These are phyloP conservation scores for Biston stratarius DNA, from an alignment of 2,888 invertebrate species.

Conservation along the genomic window DNA sequence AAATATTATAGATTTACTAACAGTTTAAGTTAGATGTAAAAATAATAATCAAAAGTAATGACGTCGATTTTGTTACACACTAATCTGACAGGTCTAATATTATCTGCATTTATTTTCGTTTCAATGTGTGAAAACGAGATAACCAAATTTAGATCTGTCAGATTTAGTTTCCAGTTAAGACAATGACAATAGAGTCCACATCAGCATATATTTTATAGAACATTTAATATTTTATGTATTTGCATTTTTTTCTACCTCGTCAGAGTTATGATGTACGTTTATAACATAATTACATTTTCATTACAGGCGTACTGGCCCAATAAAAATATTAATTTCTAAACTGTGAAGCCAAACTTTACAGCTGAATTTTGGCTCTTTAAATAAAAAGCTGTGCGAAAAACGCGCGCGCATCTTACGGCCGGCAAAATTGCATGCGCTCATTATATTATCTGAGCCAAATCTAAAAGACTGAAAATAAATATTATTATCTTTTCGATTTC, in stretches of 20 bases:
- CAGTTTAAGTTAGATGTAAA: conserved; percentile 26
- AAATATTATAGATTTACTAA: conserved; percentile 25
- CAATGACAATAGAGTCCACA: too few relatives aligned
- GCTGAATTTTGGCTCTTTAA: conserved; percentile 42
- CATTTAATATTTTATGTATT: conserved; percentile 39
- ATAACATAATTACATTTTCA: conserved; percentile 26
- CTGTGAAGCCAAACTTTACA: conserved; percentile 53
- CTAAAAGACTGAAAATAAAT: conserved; percentile 44
- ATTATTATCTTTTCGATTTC: conserved; percentile 34
- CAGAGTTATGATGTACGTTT: too few relatives aligned
- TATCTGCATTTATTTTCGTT: too few relatives aligned
- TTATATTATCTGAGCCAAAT: conserved; percentile 33
- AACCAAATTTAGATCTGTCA: too few relatives aligned
- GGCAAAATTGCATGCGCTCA: background rate
- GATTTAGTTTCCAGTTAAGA: too few relatives aligned
- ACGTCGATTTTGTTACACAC: background rate
- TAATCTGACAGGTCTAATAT: too few relatives aligned
- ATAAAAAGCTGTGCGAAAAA: conserved; percentile 1
- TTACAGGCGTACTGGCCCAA: conserved; percentile 39
- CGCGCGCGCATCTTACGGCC: background rate
- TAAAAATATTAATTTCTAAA: conserved; percentile 38
- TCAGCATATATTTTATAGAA: conserved; percentile 22
- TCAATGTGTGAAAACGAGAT: too few relatives aligned
- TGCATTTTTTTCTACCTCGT: conserved; percentile 68
- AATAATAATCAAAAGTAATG: background rate